Evolutionary conservation across 2,113 vertebrate genomes (phyloP).

Genomic region (Psilopogon haemacephalus): DNA sequence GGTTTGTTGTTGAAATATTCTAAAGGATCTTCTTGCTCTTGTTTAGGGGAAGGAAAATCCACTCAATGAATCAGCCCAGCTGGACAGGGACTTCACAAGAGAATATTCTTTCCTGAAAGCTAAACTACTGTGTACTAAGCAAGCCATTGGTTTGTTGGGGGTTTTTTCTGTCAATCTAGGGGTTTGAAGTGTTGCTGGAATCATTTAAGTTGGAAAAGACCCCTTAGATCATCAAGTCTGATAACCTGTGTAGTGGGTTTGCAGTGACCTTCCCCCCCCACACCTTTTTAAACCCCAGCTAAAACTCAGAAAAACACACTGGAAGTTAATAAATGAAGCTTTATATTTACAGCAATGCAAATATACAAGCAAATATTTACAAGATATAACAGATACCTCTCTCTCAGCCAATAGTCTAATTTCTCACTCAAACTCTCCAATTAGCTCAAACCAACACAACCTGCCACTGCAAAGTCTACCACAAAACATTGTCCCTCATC

Average conservation of each 20-base stretch:
- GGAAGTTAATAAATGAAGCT: no score
- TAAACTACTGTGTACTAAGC: background rate
- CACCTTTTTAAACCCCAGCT: no score
- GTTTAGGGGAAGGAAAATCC: background rate
- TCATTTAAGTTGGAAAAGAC: background rate
- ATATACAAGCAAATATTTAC: no score
- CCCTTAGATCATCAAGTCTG: background rate
- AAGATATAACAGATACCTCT: no score
- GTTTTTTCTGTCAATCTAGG: background rate
- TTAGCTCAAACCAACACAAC: no score
- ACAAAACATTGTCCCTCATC: background rate
- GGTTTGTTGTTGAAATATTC: slow-evolving; percentile 28
- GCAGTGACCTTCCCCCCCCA: no score
- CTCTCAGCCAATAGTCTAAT: no score
- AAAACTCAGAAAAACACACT: no score
- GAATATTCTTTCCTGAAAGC: background rate
- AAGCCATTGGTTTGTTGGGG: background rate
- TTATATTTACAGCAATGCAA: no score
- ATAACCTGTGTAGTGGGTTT: no score
- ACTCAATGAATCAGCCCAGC: background rate
- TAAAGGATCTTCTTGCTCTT: slow-evolving; percentile 31
- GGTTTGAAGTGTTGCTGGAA: background rate
- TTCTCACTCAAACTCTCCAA: no score
- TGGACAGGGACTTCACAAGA: background rate
- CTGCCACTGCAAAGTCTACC: background rate